Evolutionary conservation across 2,113 vertebrate genomes (phyloP).

Genomic region (Mus spicilegus): DNA sequence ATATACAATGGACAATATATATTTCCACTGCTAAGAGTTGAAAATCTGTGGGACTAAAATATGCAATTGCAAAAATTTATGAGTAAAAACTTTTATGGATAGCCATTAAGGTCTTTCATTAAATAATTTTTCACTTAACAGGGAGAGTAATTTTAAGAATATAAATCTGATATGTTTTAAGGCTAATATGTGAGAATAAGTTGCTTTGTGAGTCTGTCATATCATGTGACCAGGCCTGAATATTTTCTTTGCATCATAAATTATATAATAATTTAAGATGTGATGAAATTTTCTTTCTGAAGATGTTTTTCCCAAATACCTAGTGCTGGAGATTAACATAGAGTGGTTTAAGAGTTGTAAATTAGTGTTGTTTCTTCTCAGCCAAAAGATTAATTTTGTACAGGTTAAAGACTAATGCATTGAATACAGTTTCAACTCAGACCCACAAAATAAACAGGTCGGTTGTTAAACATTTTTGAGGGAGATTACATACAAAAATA

Average conservation of each 20-base stretch:
- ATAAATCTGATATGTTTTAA: slow-evolving; percentile 50
- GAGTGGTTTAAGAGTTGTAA: slow-evolving; percentile 54
- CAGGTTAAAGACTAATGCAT: slow-evolving; percentile 63
- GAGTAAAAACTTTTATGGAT: slow-evolving; percentile 10
- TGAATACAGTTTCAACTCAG: slow-evolving; percentile 65
- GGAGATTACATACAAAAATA: slow-evolving; percentile 63
- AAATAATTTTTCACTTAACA: slow-evolving; percentile 63
- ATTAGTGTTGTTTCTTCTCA: slow-evolving; percentile 51
- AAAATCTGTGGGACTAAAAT: slow-evolving; percentile 59
- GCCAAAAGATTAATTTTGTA: slow-evolving; percentile 66
- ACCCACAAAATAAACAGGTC: slow-evolving; percentile 61
- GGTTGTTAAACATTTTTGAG: slow-evolving; percentile 68
- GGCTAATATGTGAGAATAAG: slow-evolving; percentile 32
- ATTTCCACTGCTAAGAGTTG: slow-evolving; percentile 45
- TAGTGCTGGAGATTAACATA: slow-evolving; percentile 54
- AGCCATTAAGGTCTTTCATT: slow-evolving; percentile 52
- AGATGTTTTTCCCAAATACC: neutral
- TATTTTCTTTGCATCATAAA: slow-evolving; percentile 64
- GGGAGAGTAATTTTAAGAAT: slow-evolving; percentile 57
- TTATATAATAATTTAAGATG: slow-evolving; percentile 24
- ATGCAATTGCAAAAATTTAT: slow-evolving; percentile 43
- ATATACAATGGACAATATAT: neutral
- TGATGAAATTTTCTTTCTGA: slow-evolving; percentile 13
- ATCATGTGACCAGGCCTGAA: slow-evolving; percentile 6
- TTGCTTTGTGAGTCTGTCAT: slow-evolving; percentile 22